Evolutionary conservation across 1,140 invertebrate species (phyloP), one percentile per base, ranked within the genome.

Genomic region (Trichonephila clavipes): DNA sequence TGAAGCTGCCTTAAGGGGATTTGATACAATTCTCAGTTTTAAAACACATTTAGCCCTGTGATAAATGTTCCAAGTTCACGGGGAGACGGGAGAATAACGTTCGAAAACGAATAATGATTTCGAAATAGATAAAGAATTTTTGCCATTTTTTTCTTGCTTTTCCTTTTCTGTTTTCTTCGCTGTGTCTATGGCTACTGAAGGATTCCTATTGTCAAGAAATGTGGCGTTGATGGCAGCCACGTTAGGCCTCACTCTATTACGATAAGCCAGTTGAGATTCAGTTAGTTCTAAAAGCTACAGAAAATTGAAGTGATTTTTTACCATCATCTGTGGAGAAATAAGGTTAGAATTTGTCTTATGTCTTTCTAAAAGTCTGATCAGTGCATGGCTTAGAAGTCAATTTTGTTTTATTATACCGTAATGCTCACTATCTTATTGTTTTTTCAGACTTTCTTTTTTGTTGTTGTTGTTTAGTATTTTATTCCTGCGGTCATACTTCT

Each of bases 31-130:
- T 77, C 51, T 51, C 88, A 58, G 40, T 89, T 89, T 89, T 89
- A 89, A 89, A 89, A 89, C 88, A 82, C 72, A 62, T 90, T 90
- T 82, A 90, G 89, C 51, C 82, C n/a, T 16, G 61, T 90, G 69
- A 82, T 82, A 82, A 82, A 82, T 90, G 72, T 34, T 19, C 21
- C 21, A 34, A 24, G 61, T 90, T 90, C 40, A 82, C 34, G 24
- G 34, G 14, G 21, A 82, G 72, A 40, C 62, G 44, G 51, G 16
- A 21, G 59, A 82, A 90, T 34, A 19, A 40, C 66, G 24, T 61
- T 44, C 12, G 72, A 82, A 62, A 69, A 82, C n/a, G 72, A 90
- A 82, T 59, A 90, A 90, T 81, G 72, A 61, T 81, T 61, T 58
- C 62, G 40, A 66, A 88, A 51, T 3, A 66, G 87, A 88, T 69